phyloP scores from a whole-genome alignment of 2,797 vertebrate species.

The Aulostomus chinensis region DNA sequence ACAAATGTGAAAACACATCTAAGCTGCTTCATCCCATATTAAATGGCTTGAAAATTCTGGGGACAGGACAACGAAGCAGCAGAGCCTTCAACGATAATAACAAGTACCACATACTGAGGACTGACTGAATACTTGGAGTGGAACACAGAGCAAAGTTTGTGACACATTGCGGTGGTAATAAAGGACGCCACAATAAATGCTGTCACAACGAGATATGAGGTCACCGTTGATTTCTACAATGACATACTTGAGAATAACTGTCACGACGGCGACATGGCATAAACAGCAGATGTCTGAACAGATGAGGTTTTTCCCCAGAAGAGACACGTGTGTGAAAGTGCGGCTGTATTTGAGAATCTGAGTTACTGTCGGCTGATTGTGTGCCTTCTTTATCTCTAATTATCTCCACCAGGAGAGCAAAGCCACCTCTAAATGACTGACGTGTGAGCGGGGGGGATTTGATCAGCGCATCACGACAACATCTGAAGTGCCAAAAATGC shows the following conservation, averaged over 20 bases:
- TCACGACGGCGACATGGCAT: constrained; percentile 71
- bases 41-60: too few relatives aligned
- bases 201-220: constrained; percentile 70
- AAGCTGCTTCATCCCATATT: too few relatives aligned
- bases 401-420: constrained; percentile 51
- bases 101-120: too few relatives aligned
- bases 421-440: constrained; percentile 50
- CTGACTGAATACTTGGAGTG: too few relatives aligned
- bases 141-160: constrained; percentile 36
- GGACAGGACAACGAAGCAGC: too few relatives aligned
- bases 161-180: constrained; percentile 29
- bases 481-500: constrained; percentile 43
- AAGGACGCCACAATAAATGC: constrained; percentile 43
- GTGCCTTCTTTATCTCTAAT: constrained; percentile 42
- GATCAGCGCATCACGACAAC: constrained; percentile 44
- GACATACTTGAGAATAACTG: constrained; percentile 75
- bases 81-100: too few relatives aligned
- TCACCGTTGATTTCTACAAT: constrained; percentile 71
- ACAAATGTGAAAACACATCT: too few relatives aligned
- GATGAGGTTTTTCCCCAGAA: constrained; percentile 52
- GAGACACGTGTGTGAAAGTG: constrained; percentile 44
- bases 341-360: constrained; percentile 41
- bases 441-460: constrained; percentile 50
- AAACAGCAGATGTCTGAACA: constrained; percentile 77
- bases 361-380: constrained; percentile 27